These are phyloP conservation scores for Acipenser ruthenus DNA, from an alignment of 2,797 vertebrate genomes.

Conservation along the genomic window DNA sequence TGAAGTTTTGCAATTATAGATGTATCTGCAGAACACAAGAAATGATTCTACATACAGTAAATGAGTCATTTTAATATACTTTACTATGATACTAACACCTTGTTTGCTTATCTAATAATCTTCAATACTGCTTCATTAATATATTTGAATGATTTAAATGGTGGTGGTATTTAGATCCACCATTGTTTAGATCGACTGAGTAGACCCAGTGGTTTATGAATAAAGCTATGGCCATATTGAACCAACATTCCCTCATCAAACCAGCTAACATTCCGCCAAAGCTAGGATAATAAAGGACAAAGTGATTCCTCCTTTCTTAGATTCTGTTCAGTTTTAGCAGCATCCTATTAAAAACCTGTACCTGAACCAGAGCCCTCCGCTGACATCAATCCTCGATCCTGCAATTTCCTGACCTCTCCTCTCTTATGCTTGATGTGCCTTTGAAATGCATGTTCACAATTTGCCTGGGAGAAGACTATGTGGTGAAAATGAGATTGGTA, in stretches of 20 bases:
- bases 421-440: slow-evolving; percentile 45
- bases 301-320: slow-evolving; percentile 14
- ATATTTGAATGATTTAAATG: too few species aligned
- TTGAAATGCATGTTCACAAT: slow-evolving; percentile 58
- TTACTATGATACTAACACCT: too few species aligned
- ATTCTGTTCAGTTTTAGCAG: slow-evolving; percentile 22
- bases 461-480: slow-evolving; percentile 53
- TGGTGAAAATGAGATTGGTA: slow-evolving; percentile 32
- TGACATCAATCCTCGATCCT: slow-evolving; percentile 55
- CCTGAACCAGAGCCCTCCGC: slow-evolving; percentile 44
- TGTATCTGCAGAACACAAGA: too few species aligned
- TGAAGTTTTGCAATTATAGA: too few species aligned
- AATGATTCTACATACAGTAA: too few species aligned
- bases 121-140: too few species aligned
- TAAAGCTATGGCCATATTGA: neutral
- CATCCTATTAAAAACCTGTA: slow-evolving; percentile 39
- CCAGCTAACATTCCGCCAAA: slow-evolving; percentile 20
- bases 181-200: too few species aligned
- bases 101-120: too few species aligned
- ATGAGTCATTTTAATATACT: too few species aligned
- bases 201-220: too few species aligned
- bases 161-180: too few species aligned
- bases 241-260: neutral
- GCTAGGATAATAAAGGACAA: slow-evolving; percentile 41
- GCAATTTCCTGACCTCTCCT: slow-evolving; percentile 51